Base-by-base conservation (phyloP, 2,113 vertebrate species). In the Corythoichthys haematopterus region DNA sequence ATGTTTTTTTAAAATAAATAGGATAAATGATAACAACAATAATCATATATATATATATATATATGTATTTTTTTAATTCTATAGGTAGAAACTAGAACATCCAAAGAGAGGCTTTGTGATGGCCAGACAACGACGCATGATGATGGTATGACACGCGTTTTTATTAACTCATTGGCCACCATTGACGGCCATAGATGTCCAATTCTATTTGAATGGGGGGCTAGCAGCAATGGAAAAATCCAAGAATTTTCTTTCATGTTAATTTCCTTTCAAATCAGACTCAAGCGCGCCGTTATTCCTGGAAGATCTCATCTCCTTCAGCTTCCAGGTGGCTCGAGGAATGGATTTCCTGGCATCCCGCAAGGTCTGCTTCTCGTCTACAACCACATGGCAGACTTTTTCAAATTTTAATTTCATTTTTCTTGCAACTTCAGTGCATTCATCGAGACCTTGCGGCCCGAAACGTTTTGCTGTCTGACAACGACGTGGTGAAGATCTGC, bases 401-500 rank as follows among this genome's bases (percentile, higher is more conserved):
- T 77, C 74, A 75, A 1, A 43, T 43, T n/a, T 40, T 4, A 45
- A 6, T 47, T 15, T 47, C n/a, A 0, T 55, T 0, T 20, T 57
- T 14, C 70, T 74, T 33, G 6, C 43, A 65, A 3, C 59, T 16
- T 67, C 75, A 98, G 96, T 98, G 95, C 74, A 98, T 98, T 77
- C 96, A 98, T 80, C 90, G 96, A 79, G 97, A 96, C 83, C 91
- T 98, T 88, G 97, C 97, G 47, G 96, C 95, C 12, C 91, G 95
- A 68, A 97, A 98, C 70, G 91, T 98, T 82, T 90, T 98, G 84
- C 91, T 98, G 81, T 95, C 96, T 56, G 94, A 96, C 82, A 96
- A 97, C 84, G 97, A 97, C 59, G 93, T 97, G 70, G 96, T 97
- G 80, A 97, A 98, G 90, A 98, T 98, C 83, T 98, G 96, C 72